Conservation (phyloP, 2,113 vertebrate genomes). For the Pseudorectes ferrugineus region DNA sequence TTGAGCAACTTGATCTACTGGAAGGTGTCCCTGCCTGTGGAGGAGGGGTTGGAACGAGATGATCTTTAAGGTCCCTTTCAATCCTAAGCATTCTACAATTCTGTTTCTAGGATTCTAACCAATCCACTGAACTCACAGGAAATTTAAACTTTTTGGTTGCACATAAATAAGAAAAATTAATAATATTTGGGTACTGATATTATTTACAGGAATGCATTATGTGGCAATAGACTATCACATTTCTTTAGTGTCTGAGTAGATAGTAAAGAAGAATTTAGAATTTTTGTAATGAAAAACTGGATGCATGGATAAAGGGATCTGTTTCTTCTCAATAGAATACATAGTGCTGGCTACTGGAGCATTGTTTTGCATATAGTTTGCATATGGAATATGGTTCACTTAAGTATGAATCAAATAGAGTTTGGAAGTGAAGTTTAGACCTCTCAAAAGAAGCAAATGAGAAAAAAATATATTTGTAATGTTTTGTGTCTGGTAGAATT, state of each 20-base stretch:
- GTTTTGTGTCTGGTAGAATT: background rate
- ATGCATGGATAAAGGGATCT: background rate
- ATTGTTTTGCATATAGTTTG: background rate
- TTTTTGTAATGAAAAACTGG: background rate
- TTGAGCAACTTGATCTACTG: background rate
- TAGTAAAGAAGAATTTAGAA: background rate
- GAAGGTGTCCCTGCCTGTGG: background rate
- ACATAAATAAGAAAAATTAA: background rate
- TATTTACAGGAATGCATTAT: background rate
- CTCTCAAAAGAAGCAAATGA: background rate
- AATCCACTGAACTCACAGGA: background rate
- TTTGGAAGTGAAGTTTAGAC: background rate
- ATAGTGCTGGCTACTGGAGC: background rate
- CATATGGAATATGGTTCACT: background rate
- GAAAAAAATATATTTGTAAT: background rate
- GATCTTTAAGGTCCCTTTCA: background rate
- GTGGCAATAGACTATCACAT: background rate
- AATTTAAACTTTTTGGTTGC: background rate
- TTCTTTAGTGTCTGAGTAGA: background rate
- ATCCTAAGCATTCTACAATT: background rate
- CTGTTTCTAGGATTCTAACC: background rate
- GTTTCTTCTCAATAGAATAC: background rate
- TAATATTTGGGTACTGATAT: background rate
- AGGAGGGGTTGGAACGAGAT: rapidly evolving
- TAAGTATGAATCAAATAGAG: background rate